Percentiles rank a stretch among this genome's conserved stretches.
These are phyloP conservation scores for Apis dorsata DNA, from an alignment of 1,140 invertebrate species.

Conservation along the genomic window DNA sequence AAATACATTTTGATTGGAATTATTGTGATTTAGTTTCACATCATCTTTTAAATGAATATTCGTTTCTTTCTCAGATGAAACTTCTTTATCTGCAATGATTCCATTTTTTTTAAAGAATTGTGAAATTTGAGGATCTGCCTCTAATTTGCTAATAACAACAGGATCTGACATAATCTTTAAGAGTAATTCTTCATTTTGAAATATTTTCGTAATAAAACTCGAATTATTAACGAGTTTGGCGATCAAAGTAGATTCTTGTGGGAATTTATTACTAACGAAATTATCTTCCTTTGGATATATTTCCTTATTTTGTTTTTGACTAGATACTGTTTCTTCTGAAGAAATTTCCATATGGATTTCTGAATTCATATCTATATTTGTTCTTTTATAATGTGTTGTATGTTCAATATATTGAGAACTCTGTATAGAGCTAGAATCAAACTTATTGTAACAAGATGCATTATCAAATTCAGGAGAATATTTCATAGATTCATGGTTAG, in stretches of 20 bases:
- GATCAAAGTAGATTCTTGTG: conserved; percentile 58
- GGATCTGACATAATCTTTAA: conserved; percentile 73
- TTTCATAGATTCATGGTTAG: conserved; percentile 20
- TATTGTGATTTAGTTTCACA: not conserved
- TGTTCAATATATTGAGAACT: conserved; percentile 13
- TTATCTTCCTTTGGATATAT: conserved; percentile 49
- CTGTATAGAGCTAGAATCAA: conserved; percentile 37
- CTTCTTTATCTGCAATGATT: conserved; percentile 17
- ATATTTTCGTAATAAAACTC: conserved; percentile 70
- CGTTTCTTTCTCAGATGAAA: not conserved
- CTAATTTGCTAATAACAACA: conserved; percentile 62
- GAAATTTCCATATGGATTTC: conserved; percentile 9
- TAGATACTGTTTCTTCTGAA: conserved; percentile 42
- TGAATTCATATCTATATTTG: not conserved
- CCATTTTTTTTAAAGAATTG: conserved; percentile 67
- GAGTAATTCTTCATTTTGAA: conserved; percentile 72
- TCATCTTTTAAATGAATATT: conserved; percentile 23
- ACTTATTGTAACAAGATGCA: conserved; percentile 34
- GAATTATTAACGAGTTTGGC: conserved; percentile 70
- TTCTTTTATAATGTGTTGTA: not conserved
- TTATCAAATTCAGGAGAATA: conserved; percentile 46
- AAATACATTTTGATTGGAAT: not conserved
- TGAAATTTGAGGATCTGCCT: conserved; percentile 69
- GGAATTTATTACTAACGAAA: conserved; percentile 59
- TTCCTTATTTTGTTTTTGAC: conserved; percentile 60